Evolutionary conservation across 2,888 invertebrate genomes (phyloP), one percentile per base, ranked within the genome.

Genomic region (Drosophila mimetica): DNA sequence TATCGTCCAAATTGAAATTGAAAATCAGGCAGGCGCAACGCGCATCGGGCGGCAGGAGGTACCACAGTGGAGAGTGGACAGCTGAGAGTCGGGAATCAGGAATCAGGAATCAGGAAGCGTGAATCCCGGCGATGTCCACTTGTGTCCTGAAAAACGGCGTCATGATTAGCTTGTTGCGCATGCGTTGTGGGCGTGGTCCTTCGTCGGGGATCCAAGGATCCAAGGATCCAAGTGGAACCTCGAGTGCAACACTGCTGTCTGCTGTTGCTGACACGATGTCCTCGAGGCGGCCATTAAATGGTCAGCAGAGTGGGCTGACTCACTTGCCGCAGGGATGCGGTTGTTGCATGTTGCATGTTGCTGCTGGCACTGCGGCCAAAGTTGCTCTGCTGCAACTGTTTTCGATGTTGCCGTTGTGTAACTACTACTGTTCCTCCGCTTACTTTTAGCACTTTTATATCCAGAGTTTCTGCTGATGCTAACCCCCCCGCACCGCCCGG

Each of bases 81-180:
- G 6, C 6, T 6, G 6, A 1, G 22, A 22, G 6, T 6, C 22
- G 22, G 22, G 22, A 5, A 22, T 4, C 25, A 7, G 25, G 25
- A 25, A 25, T 25, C 20, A 5, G 20, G 28, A 25, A 32, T 50
- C 58, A 18, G 28, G 36, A 13, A 50, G 48, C 37, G 14, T 30
- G n/a, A 34, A 11, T 44, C 25, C 32, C 48, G 32, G 37, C 70
- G 58, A 59, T 61, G 67, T 52, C 52, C 55, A 66, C 71, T 71
- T 50, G 52, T 25, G 50, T 14, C 8, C 25, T 20, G 34, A 11
- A 20, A 65, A 11, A 11, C 44, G 44, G 44, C 28, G 16, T 4
- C 44, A 44, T 44, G 44, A 77, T 77, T 78, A 77, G 76, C 66
- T 66, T 66, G 69, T 78, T 78, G 78, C 76, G 76, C 76, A 77